Base-by-base conservation (phyloP, 2,888 invertebrate species). In the Xestoiulus laeticollis region DNA sequence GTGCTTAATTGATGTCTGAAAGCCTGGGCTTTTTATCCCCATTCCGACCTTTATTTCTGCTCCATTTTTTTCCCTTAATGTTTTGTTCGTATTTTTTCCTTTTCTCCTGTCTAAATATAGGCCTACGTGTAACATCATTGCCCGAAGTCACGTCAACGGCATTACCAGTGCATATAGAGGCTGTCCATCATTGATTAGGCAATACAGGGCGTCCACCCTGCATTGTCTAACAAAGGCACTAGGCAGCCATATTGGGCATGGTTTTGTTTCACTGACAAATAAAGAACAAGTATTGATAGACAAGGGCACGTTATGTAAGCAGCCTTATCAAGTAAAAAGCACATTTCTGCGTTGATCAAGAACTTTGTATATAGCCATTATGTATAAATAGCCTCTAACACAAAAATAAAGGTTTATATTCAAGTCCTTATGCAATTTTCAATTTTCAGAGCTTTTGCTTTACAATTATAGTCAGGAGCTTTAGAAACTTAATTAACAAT, bases 1-100 rank as follows among this genome's bases (percentile, higher is more conserved):
- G 78, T 78, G 78, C 78, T 78, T 78, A 78, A 78, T 78, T 78
- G 78, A 26, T 78, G 78, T 78, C 78, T 78, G 78, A 78, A 78
- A 78, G 78, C 78, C 78, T 78, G 78, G 78, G 78, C 30, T 78
- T 78, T 78, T 78, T 78, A 78, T 78, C 78, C 78, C 78, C 78
- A 78, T 78, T 68, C 68, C 68, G 68, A 68, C 68, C 68, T 68
- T 68, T 68, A 68, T 68, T 68, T 68, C 68, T 68, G 68, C 26
- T 68, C 26, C 68, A 68, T 59, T 68, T 68, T 78, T 78, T 78
- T 26, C 10, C 53, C 78, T 78, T 14, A 14, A 78, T 78, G 78
- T 22, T 78, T 78, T 78, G 78, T 78, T 78, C 78, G 78, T 12
- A 78, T 78, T 30, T 78, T 78, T 78, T 26, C 30, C 30, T 22